Evolutionary conservation across 2,113 vertebrate genomes (phyloP).

Genomic region (Rattus rattus): DNA sequence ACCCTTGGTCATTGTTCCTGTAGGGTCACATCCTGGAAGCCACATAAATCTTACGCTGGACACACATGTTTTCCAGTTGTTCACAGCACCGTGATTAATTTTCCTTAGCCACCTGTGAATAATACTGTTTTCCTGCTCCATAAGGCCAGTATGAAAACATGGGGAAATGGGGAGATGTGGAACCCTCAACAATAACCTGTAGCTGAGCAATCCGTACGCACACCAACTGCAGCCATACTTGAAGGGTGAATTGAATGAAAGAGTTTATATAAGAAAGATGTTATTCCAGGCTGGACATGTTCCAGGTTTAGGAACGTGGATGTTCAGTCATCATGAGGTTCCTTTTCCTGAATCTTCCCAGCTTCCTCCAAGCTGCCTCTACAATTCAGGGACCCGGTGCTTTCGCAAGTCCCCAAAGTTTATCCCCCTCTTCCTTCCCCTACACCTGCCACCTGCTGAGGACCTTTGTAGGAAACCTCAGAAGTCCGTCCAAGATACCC

Average conservation of each 20-base stretch:
- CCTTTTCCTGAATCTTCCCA: neutral
- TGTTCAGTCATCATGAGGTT: neutral
- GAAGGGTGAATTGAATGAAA: neutral
- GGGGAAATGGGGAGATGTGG: too few relatives aligned
- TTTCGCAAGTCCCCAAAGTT: neutral
- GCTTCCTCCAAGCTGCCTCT: neutral
- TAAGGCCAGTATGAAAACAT: neutral
- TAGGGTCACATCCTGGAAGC: neutral
- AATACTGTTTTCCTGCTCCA: neutral
- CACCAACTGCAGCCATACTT: neutral
- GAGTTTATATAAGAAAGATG: neutral
- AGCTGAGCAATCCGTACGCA: neutral
- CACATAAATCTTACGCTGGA: neutral
- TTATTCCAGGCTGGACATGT: neutral
- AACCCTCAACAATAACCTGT: neutral
- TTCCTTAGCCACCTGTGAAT: neutral
- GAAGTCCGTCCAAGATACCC: neutral
- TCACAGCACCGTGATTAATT: neutral
- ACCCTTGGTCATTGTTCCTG: neutral
- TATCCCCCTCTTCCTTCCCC: neutral
- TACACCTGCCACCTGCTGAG: neutral
- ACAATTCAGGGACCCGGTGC: neutral
- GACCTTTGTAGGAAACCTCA: neutral
- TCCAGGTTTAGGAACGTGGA: neutral
- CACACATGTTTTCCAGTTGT: slow-evolving; percentile 11